These are phyloP conservation scores for Pseudoatta argentina DNA, from an alignment of 1,140 invertebrate species.

Conservation along the genomic window DNA sequence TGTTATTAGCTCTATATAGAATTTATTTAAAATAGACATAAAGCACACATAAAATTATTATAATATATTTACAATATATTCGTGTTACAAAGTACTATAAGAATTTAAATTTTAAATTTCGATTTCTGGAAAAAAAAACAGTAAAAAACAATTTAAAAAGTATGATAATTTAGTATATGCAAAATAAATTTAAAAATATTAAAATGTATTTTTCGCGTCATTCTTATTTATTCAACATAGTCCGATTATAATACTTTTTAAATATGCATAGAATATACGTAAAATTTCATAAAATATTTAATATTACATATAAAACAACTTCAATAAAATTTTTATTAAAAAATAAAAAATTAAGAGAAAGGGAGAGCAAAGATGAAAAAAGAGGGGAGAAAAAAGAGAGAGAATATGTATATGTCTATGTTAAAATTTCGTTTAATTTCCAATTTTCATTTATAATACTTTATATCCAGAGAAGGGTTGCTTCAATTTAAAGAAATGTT, in stretches of 20 bases:
- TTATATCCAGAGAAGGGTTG: too few relatives aligned
- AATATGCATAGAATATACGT: neutral
- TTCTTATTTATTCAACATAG: neutral
- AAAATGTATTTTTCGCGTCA: neutral
- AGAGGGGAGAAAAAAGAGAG: neutral
- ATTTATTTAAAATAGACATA: neutral
- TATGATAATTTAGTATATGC: neutral
- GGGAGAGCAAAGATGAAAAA: neutral
- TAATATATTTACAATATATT: neutral
- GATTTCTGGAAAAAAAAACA: neutral
- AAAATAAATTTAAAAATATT: neutral
- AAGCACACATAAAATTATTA: too few relatives aligned
- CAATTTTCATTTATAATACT: neutral
- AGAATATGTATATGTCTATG: neutral
- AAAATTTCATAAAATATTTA: neutral
- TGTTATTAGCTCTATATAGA: neutral
- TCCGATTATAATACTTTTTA: neutral
- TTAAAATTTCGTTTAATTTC: slow-evolving; percentile 4
- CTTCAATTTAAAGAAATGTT: too few relatives aligned
- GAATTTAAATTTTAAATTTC: neutral
- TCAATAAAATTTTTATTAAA: neutral
- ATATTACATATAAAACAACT: neutral
- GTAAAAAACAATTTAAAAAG: neutral
- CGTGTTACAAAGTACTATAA: neutral
- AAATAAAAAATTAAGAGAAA: neutral